These are phyloP conservation scores for Cordylochernes scorpioides DNA, from an alignment of 2,888 invertebrate species.

Conservation along the genomic window DNA sequence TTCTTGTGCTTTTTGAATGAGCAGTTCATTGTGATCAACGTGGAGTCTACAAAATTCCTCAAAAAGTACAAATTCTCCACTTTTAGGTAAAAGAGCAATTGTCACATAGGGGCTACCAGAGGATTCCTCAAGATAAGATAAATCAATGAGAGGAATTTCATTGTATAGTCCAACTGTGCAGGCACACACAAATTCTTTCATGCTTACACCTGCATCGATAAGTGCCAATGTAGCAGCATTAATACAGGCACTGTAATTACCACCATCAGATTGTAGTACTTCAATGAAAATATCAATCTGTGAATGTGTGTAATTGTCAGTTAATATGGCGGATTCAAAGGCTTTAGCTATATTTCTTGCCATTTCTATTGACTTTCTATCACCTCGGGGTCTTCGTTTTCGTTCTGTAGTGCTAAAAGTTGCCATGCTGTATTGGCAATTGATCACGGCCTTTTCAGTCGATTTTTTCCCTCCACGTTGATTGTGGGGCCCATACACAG, in stretches of 20 bases:
- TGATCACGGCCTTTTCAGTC: conserved; percentile 53
- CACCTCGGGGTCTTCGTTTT: conserved; percentile 58
- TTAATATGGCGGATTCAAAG: conserved; percentile 64
- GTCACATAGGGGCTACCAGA: conserved; percentile 46
- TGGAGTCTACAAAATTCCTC: conserved; percentile 34
- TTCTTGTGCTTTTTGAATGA: conserved; percentile 50
- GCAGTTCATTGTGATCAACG: conserved; percentile 52
- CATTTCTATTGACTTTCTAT: conserved; percentile 71
- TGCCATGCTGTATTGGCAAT: conserved; percentile 89
- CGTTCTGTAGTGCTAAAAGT: conserved; percentile 74
- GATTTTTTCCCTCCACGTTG: conserved; percentile 28
- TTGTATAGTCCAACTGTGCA: conserved; percentile 63
- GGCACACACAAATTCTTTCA: conserved; percentile 72
- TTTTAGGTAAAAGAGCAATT: conserved; percentile 54
- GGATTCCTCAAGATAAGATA: conserved; percentile 65
- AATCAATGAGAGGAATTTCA: conserved; percentile 51
- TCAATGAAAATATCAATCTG: conserved; percentile 47
- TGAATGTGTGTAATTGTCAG: conserved; percentile 65
- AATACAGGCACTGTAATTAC: conserved; percentile 67
- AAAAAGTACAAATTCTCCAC: conserved; percentile 31
- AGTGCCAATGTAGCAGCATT: conserved; percentile 87
- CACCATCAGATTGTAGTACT: conserved; percentile 57
- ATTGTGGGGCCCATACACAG: conserved; percentile 95
- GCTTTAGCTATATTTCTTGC: conserved; percentile 61
- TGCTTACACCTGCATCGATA: conserved; percentile 82